Evolutionary conservation across 2,797 vertebrate species (phyloP), one percentile per base, ranked within the genome.

Genomic region (Allobates femoralis): DNA sequence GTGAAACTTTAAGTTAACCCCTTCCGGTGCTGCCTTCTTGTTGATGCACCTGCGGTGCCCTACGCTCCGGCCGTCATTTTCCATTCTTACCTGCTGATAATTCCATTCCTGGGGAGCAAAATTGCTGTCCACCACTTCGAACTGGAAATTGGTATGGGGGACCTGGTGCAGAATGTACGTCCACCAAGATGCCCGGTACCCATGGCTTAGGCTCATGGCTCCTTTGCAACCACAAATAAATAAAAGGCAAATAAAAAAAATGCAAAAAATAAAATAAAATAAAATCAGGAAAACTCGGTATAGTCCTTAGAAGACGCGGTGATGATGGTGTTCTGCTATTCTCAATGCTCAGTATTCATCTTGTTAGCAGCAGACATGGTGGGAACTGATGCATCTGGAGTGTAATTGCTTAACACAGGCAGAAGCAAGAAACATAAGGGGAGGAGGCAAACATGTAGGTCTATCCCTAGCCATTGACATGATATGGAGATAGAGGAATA

Each of bases 161-260:
- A 93, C 91, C 92, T 94, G 93, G 85, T 94, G 93, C 18, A 94
- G 89, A 14, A 93, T 86, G 73, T 92, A 92, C 19, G 92, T 92
- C 93, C 93, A 94, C 83, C 92, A 92, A 5, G 93, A 94, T 32
- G 93, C 91, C n/a, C 90, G 90, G 90, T 93, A 93, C 50, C 92
- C 92, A 69, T 92, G 93, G 87, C 92, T 91, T 41, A 89, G 84
- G 88, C 92, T 92, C 93, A 94, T 94, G 86, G 90, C 90, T 89
- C 90, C 85, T 80, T 53, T 66, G 5, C 51, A 50, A 16, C 78
- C 77, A 80, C 76, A 80, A 84, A 88, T 88, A 88, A 88, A 88
- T 85, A 37, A 71, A 76, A 76, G 4, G 50, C 50, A 34, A n/a
- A 56, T 64, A 73, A 79, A 78, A 41, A 26, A 46, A 46, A 46